Evolutionary conservation across 2,888 invertebrate genomes (phyloP), one percentile per base, ranked within the genome.

Genomic region (Toxonevra muliebris): DNA sequence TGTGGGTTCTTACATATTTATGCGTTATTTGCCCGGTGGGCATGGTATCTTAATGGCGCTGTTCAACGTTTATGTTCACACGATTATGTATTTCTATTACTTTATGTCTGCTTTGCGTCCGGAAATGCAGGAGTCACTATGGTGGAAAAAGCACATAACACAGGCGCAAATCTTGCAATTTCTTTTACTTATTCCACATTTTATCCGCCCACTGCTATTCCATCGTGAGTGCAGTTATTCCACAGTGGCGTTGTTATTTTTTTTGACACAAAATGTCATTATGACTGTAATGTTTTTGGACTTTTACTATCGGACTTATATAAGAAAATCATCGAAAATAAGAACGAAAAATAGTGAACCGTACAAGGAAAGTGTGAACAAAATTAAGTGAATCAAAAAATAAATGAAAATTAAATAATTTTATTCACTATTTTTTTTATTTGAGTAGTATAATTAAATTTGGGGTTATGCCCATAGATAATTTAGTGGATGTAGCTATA

Each of bases 31-130:
- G 0, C 86, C 89, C 73, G 89, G 91, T 72, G 93, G 93, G 0
- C 91, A 92, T 76, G 88, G 88, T 0, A 86, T 89, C 8, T 85
- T 88, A 69, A 84, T 92, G 30, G 92, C 92, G 0, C 79, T 90
- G 1, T 80, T 93, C 20, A 96, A 95, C 80, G 87, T 88, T 0
- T 89, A 92, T 69, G 92, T 96, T 0, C 95, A 96, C 78, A 80
- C 89, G 0, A 81, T 94, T 40, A 95, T 96, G 95, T 96, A 96
- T 79, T 86, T 87, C 0, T 93, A 96, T 82, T 96, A 95, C 80
- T 87, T 93, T 9, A 77, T 93, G 65, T 89, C 93, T 0, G 92
- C 92, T 0, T 85, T 91, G 64, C 88, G 91, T 61, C 92, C 92
- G 0, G 87, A 88, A 58, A 88, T 91, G 77, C 92, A 91, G 77